Evolutionary conservation across 2,113 vertebrate genomes (phyloP).

Genomic region (Myotis davidii): DNA sequence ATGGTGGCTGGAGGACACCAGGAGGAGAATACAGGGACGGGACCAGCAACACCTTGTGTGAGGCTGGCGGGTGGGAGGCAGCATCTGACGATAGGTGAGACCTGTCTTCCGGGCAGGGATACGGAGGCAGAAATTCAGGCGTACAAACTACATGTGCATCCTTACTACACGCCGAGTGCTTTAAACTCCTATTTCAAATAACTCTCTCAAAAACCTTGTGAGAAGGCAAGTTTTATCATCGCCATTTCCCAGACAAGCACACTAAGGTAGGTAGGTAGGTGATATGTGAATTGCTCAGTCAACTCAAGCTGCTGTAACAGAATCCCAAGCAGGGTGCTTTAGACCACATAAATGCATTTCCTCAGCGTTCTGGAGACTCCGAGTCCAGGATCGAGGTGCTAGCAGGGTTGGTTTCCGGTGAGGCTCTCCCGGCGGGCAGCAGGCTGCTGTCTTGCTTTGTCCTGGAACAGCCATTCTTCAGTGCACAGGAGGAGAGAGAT

Average conservation of each 20-base stretch:
- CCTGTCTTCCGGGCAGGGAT: neutral
- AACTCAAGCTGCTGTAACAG: neutral
- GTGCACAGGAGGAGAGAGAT: neutral
- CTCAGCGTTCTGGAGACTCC: neutral
- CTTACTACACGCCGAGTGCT: neutral
- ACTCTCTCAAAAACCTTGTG: neutral
- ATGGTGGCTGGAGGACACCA: neutral
- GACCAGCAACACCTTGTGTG: neutral
- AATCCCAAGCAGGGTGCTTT: neutral
- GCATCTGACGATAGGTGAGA: neutral
- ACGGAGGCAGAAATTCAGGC: neutral
- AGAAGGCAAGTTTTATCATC: neutral
- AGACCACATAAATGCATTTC: conserved; percentile 6
- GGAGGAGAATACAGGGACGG: neutral
- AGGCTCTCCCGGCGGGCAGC: neutral
- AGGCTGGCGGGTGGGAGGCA: neutral
- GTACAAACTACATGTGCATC: neutral
- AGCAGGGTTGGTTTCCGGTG: neutral
- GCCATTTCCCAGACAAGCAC: conserved; percentile 35
- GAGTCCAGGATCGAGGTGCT: neutral
- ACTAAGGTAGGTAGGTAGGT: neutral
- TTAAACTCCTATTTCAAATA: neutral
- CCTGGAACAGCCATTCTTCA: neutral
- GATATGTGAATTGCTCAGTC: neutral
- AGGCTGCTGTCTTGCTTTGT: neutral